Base-by-base conservation (phyloP, 2,797 vertebrate species). In the Momotus momota region DNA sequence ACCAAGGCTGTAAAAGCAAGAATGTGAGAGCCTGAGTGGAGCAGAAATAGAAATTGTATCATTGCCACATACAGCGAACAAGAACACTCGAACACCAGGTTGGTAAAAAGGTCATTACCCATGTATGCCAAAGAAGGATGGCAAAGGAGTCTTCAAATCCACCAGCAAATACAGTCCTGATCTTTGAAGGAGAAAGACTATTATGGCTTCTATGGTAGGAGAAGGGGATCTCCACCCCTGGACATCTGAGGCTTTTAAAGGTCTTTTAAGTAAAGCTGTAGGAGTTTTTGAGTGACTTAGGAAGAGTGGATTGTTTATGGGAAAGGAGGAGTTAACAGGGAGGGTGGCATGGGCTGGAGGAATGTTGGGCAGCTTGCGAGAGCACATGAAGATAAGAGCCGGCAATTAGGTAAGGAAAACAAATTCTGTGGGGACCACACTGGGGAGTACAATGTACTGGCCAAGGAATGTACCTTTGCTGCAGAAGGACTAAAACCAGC, bases 11-110 rank as follows among this genome's bases (percentile, higher is more conserved):
- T 62, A 73, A 82, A n/a, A 90, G 57, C n/a, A 90, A 96, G 92
- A 96, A 86, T 38, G 83, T 43, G 55, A 82, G 83, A 90, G 83
- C 58, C 33, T 60, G 71, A 90, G 81, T 12, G 7, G 20, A 82
- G 38, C 96, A 96, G 92, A 96, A 97, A 97, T 97, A 97, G 96
- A 93, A 95, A 67, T 92, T 84, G 12, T 96, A 87, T 97, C 96
- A 94, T 54, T 90, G 64, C 70, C 92, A 96, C 81, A 81, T 81
- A 96, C 25, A 60, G 93, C 0, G 0, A 90, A 81, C 88, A 94
- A 88, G 90, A 90, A 92, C 81, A 49, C 52, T 94, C 2, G 1
- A 96, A 94, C 77, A 85, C 14, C 90, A 87, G 81, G 88, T 41
- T 95, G 71, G 94, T 85, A 66, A 35, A 84, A 95, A 95, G 95